Conservation (phyloP, 2,113 vertebrate species). For the Cercopithecus mona region DNA sequence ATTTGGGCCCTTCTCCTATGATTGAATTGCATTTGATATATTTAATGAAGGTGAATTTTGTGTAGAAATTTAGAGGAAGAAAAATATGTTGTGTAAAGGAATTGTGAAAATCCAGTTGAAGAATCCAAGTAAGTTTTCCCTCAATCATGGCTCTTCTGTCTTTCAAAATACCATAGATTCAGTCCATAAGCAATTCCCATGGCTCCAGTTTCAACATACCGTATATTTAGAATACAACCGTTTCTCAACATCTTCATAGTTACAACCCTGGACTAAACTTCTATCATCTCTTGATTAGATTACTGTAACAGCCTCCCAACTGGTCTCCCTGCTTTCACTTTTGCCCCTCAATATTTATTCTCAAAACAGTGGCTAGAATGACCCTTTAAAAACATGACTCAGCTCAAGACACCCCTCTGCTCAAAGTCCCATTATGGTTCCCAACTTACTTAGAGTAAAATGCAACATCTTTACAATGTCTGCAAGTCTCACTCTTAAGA, state of each 20-base stretch:
- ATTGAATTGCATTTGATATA: neutral
- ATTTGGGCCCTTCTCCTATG: neutral
- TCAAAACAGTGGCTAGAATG: neutral
- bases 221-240: neutral
- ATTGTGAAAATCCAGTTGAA: neutral
- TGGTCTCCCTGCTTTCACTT: neutral
- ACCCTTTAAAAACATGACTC: neutral
- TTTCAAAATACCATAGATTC: neutral
- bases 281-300: neutral
- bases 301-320: neutral
- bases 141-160: neutral
- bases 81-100: neutral
- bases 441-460: neutral
- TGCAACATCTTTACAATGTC: neutral
- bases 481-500: neutral
- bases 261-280: neutral
- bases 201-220: neutral
- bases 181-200: neutral
- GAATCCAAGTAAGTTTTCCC: neutral
- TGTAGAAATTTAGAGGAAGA: conserved; percentile 5
- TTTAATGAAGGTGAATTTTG: neutral
- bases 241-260: neutral
- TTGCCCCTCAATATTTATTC: neutral
- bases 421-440: neutral
- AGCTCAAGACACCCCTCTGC: neutral